phyloP scores from a whole-genome alignment of 2,113 vertebrate genomes.

The Danionella cerebrum region DNA sequence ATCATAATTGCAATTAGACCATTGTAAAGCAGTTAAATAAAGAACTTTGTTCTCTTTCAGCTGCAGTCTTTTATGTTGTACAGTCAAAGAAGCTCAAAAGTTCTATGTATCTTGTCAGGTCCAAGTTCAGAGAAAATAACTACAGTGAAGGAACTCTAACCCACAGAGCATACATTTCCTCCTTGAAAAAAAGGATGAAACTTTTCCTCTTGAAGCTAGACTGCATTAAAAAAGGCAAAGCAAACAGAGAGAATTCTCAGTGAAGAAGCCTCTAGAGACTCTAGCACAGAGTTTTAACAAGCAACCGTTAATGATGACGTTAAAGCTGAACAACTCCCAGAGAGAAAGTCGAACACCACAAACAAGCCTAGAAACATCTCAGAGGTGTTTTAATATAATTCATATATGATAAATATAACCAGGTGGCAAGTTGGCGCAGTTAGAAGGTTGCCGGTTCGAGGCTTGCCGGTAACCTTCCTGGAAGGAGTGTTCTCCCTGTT shows the following conservation, averaged over 20 bases:
- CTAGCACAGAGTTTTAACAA: conserved; percentile 21
- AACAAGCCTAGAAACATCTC: background rate
- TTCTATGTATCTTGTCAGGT: background rate
- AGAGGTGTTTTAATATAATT: no score
- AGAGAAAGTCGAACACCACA: conserved; percentile 1
- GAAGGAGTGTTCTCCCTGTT: no score
- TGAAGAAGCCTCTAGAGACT: background rate
- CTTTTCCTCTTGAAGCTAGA: conserved; percentile 11
- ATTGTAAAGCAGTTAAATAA: no score
- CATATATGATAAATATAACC: no score
- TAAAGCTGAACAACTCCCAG: background rate
- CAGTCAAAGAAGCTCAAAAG: background rate
- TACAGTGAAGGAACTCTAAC: conserved; percentile 3
- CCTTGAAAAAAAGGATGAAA: conserved; percentile 14
- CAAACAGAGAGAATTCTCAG: background rate
- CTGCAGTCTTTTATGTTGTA: no score
- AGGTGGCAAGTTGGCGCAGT: no score
- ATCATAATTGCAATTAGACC: no score
- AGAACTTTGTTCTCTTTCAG: no score
- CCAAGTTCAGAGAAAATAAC: conserved; percentile 17
- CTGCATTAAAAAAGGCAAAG: conserved; percentile 15
- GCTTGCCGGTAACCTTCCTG: no score
- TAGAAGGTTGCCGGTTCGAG: no score
- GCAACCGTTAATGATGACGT: conserved; percentile 20
- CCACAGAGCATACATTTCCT: conserved; percentile 4